These are phyloP conservation scores for Iguana delicatissima DNA, from an alignment of 2,797 vertebrate species.

Conservation along the genomic window DNA sequence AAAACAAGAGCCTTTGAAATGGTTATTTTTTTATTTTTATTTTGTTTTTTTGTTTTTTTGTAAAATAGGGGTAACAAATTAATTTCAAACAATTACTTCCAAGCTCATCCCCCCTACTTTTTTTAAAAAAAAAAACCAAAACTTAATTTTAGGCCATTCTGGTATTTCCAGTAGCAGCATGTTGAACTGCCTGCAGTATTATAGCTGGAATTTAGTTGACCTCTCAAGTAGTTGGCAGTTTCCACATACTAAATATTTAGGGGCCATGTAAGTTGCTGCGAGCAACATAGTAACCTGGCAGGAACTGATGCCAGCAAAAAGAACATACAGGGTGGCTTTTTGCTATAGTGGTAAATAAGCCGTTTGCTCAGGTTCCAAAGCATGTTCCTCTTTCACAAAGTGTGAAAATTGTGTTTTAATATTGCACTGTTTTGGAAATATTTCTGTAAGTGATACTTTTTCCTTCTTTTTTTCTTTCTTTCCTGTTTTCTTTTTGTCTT, in stretches of 20 bases:
- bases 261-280: conserved; percentile 69
- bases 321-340: conserved; percentile 75
- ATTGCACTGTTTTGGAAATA: conserved; percentile 79
- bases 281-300: conserved; percentile 69
- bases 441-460: conserved; percentile 70
- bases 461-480: conserved; percentile 37
- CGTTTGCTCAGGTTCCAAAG: conserved; percentile 83
- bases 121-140: conserved; percentile 14
- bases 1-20: neutral
- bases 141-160: conserved; percentile 56
- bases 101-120: conserved; percentile 32
- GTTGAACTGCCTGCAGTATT: conserved; percentile 67
- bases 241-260: conserved; percentile 65
- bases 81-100: neutral
- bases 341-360: conserved; percentile 69
- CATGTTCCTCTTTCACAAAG: conserved; percentile 75
- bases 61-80: neutral
- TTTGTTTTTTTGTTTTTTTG: neutral
- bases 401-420: conserved; percentile 77
- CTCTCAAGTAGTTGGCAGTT: conserved; percentile 69
- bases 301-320: conserved; percentile 68
- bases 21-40: neutral
- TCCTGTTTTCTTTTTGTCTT: conserved; percentile 40
- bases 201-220: conserved; percentile 67
- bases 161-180: conserved; percentile 70